Conservation (phyloP, 2,888 invertebrate species). For the Microctonus hyperodae region DNA sequence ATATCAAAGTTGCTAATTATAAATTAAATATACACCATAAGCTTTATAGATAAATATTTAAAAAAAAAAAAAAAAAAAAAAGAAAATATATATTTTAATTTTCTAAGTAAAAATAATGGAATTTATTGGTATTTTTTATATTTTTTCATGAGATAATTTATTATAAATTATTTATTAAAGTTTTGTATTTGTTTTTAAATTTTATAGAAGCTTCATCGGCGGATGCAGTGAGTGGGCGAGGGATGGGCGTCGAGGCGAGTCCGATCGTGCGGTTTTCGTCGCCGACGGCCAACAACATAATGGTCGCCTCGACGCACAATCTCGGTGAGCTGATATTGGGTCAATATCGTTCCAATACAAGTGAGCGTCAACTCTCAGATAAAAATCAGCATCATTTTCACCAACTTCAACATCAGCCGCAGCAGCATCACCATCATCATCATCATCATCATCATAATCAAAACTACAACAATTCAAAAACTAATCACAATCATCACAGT, state of each 20-base stretch:
- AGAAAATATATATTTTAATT: too few relatives aligned
- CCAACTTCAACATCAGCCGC: background rate
- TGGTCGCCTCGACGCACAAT: conserved; percentile 59
- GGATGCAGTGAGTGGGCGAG: conserved; percentile 53
- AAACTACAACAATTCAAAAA: background rate
- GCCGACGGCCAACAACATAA: conserved; percentile 43
- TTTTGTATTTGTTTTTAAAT: too few relatives aligned
- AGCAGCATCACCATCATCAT: background rate
- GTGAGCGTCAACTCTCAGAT: conserved; percentile 10
- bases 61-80: too few relatives aligned
- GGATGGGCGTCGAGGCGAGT: conserved; percentile 46
- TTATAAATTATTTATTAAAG: too few relatives aligned
- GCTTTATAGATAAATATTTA: too few relatives aligned
- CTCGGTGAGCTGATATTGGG: conserved; percentile 53
- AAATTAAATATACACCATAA: too few relatives aligned
- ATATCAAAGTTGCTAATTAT: too few relatives aligned
- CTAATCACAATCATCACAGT: background rate
- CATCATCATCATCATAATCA: conserved; percentile 2
- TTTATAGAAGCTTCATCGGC: conserved; percentile 50
- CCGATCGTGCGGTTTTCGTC: conserved; percentile 43
- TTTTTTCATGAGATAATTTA: too few relatives aligned
- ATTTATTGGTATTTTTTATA: too few relatives aligned
- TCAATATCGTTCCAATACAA: conserved; percentile 47
- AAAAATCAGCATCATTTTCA: conserved; percentile 9
- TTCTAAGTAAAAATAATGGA: too few relatives aligned